Base-by-base conservation (phyloP, 2,888 invertebrate genomes). In the Xestia rhomboidea region DNA sequence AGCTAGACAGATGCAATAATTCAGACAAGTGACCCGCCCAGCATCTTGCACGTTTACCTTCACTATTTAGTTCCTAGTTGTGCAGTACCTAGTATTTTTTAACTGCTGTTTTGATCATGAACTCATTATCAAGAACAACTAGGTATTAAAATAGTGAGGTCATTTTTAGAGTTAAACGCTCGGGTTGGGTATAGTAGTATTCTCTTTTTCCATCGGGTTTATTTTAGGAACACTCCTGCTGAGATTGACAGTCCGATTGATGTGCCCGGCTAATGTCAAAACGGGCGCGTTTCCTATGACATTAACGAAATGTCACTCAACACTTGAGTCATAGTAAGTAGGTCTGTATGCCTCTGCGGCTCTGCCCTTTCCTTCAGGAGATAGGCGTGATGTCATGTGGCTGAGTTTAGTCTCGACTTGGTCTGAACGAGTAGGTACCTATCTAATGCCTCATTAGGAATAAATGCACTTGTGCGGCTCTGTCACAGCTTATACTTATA, bases 31-130 rank as follows among this genome's bases (percentile, higher is more conserved):
- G 60, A 70, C 66, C 62, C 30, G 60, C 46, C 62, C 30, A 62
- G 21, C 57, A 81, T 72, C 64, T 71, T 70, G 68, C 60, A 49
- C 38, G 75, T 51, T 75, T 74, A 85, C 87, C 87, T 87, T 87
- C 83, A 83, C 73, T 78, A 49, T 78, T 73, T 60, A 85, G 72
- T 87, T 87, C 85, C 87, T 85, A 66, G 57, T 67, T 44, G 21
- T 11, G 46, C 57, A 62, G 64, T 67, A 34, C 6, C 10, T 63
- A 46, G 64, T 64, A 27, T 64, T 64, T 41, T 34, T 54, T 34
- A 21, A 44, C 46, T 72, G 68, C 60, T 68, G n/a, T 64, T 63
- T 69, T 57, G 60, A 54, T 72, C 8, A 2, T 76, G 30, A 71
- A 68, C 60, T 73, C 15, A 24, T 24, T 49, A 41, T 41, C 2